phyloP scores from a whole-genome alignment of 2,797 vertebrate genomes.

The Nannoperca obscura region DNA sequence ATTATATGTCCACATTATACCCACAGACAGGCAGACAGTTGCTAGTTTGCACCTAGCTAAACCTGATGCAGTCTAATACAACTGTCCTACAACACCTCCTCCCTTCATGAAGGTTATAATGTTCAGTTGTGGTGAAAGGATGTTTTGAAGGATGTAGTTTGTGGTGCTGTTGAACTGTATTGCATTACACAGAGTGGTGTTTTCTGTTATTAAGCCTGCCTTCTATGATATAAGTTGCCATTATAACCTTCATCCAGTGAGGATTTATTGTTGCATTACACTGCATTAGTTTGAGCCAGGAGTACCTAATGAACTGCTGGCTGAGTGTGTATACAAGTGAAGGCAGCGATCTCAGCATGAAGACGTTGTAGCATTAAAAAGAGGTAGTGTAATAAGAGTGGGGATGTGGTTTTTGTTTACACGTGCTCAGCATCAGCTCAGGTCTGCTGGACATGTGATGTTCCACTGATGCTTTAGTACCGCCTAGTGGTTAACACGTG shows the following conservation, averaged over 20 bases:
- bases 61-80: not conserved
- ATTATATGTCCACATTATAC: not conserved
- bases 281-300: not conserved
- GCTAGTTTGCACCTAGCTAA: not conserved
- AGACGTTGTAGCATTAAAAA: not conserved
- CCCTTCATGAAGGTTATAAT: not conserved
- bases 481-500: constrained; percentile 45
- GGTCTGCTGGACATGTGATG: constrained; percentile 1
- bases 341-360: not conserved
- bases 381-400: not conserved
- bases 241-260: not conserved
- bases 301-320: not conserved
- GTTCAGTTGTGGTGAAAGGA: not conserved
- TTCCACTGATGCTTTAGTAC: constrained; percentile 5
- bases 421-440: constrained; percentile 10
- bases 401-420: not conserved
- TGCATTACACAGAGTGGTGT: no score
- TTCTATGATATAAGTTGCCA: not conserved
- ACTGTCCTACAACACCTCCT: not conserved
- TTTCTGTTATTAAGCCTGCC: not conserved
- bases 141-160: not conserved
- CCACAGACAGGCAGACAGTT: not conserved
- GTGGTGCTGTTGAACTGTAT: not conserved
- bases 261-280: not conserved
- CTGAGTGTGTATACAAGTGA: not conserved